Percentiles rank a stretch among this genome's conserved stretches.
These are phyloP conservation scores for Forbesichthys papilliferus DNA, from an alignment of 2,113 vertebrate genomes.

Conservation along the genomic window DNA sequence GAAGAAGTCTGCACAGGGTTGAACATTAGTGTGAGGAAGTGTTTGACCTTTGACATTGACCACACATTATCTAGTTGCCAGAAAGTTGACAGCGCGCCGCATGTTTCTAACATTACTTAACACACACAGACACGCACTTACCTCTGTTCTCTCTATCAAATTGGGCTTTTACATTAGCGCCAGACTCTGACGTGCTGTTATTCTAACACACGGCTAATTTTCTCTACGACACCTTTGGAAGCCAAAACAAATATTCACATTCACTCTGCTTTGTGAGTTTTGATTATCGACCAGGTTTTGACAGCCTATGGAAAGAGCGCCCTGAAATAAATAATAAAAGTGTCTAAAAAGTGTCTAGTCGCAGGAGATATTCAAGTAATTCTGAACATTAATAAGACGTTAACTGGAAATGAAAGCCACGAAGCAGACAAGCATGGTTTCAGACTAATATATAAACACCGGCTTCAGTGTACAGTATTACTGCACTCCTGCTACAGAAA, in stretches of 20 bases:
- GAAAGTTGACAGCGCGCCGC: slow-evolving; percentile 27
- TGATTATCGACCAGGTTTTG: slow-evolving; percentile 37
- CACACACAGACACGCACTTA: slow-evolving; percentile 11
- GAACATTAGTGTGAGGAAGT: slow-evolving; percentile 25
- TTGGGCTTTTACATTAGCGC: slow-evolving; percentile 29
- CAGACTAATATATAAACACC: slow-evolving; percentile 20
- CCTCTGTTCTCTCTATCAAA: slow-evolving; percentile 14
- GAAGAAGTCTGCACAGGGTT: neutral
- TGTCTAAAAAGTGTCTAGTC: slow-evolving; percentile 30
- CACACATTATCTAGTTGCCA: slow-evolving; percentile 13
- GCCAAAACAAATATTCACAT: slow-evolving; percentile 68
- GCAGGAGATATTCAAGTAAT: slow-evolving; percentile 11
- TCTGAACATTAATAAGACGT: slow-evolving; percentile 11
- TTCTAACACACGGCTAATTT: slow-evolving; percentile 63
- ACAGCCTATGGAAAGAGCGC: slow-evolving; percentile 45
- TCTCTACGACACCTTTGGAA: slow-evolving; percentile 54
- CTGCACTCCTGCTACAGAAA: too few relatives aligned
- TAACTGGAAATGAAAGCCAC: slow-evolving; percentile 22
- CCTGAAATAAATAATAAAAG: slow-evolving; percentile 37
- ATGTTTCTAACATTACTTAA: slow-evolving; percentile 21
- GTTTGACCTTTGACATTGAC: slow-evolving; percentile 32
- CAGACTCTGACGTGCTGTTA: slow-evolving; percentile 54
- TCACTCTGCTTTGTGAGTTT: slow-evolving; percentile 53
- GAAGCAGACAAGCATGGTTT: slow-evolving; percentile 8
- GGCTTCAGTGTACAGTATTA: neutral